Evolutionary conservation across 2,113 vertebrate species (phyloP).

Genomic region (Nesoenas mayeri): DNA sequence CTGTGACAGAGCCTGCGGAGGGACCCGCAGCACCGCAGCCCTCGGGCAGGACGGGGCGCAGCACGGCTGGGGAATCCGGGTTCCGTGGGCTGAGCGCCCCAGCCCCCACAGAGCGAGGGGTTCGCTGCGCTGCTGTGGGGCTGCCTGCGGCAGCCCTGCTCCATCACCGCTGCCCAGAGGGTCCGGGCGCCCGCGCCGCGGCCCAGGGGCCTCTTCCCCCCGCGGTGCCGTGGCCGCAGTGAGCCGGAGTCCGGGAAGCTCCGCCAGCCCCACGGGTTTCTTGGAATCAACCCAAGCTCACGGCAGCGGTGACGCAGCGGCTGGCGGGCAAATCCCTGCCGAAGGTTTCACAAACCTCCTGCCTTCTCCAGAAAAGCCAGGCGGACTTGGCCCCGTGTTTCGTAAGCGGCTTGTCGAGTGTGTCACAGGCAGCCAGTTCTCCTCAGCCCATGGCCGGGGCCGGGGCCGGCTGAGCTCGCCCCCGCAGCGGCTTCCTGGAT

Average conservation of each 20-base stretch:
- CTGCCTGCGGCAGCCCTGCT: not conserved
- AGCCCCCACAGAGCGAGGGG: not conserved
- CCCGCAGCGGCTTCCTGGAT: not conserved
- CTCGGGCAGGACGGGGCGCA: accelerated
- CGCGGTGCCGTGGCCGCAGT: not conserved
- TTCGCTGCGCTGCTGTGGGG: not conserved
- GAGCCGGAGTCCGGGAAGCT: conserved; percentile 60
- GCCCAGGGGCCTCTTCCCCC: not conserved
- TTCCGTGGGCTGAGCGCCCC: not conserved
- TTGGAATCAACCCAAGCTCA: conserved; percentile 32
- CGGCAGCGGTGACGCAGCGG: not conserved
- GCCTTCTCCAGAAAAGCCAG: not conserved
- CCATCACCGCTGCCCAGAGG: not conserved
- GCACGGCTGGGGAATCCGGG: not conserved
- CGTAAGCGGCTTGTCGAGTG: not conserved
- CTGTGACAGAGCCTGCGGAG: not conserved
- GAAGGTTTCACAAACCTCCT: conserved; percentile 54
- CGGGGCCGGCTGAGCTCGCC: not conserved
- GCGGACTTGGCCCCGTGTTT: conserved; percentile 40
- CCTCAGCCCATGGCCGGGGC: not conserved
- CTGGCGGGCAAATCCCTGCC: conserved; percentile 45
- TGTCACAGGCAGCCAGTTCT: not conserved
- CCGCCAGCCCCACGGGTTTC: not conserved
- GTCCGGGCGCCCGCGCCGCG: not conserved
- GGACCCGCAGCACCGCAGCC: not conserved